Evolutionary conservation across 2,888 invertebrate species (phyloP).

Genomic region (Crossocerus cetratus): DNA sequence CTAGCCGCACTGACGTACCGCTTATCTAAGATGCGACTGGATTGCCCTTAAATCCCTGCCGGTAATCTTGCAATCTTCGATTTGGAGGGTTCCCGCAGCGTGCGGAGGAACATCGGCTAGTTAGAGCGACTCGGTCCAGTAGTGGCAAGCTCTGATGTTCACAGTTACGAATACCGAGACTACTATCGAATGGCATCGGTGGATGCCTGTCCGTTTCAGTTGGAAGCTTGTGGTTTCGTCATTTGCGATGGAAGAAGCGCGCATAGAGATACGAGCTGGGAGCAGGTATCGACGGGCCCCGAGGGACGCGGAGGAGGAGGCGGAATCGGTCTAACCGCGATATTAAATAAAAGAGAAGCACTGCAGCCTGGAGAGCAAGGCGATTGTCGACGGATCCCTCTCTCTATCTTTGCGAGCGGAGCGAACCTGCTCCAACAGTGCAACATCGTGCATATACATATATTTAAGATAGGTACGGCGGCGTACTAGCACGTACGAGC

Average conservation of each 20-base stretch:
- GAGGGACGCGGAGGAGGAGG: conserved; percentile 17
- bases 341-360: conserved; percentile 55
- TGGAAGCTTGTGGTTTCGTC: not conserved
- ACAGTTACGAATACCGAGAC: not conserved
- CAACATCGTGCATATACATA: conserved; percentile 6
- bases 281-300: conserved; percentile 27
- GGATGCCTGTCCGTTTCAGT: not conserved
- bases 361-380: conserved; percentile 42
- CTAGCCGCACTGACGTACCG: not conserved
- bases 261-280: conserved; percentile 6
- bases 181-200: not conserved
- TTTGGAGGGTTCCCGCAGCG: too few species aligned
- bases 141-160: too few species aligned
- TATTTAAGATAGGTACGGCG: conserved; percentile 4
- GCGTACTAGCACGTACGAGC: conserved; percentile 12
- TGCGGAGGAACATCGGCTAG: too few species aligned
- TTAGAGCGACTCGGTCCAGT: too few species aligned
- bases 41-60: not conserved
- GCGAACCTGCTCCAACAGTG: not conserved
- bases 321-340: conserved; percentile 40
- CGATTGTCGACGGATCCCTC: conserved; percentile 50
- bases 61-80: too few species aligned
- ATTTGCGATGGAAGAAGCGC: conserved; percentile 2
- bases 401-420: conserved; percentile 3
- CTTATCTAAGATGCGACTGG: not conserved